phyloP scores from a whole-genome alignment of 2,797 vertebrate genomes.

The Neosilurus hyrtlii region DNA sequence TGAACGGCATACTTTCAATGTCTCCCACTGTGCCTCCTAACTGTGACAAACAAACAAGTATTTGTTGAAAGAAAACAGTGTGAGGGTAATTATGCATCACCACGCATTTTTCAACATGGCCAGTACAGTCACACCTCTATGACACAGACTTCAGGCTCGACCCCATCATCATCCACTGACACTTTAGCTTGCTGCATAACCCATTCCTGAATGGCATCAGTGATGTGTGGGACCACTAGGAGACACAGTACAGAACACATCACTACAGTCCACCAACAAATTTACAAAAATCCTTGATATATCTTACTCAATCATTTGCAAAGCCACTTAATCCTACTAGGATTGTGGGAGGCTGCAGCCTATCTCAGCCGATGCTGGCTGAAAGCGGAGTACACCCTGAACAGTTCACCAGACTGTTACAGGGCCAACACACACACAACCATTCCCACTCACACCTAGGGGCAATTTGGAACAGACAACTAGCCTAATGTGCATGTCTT shows the following conservation, averaged over 20 bases:
- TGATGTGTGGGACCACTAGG: conserved; percentile 85
- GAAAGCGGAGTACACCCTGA: too few species aligned
- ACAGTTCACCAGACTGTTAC: too few species aligned
- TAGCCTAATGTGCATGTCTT: too few species aligned
- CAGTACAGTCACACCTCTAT: conserved; percentile 73
- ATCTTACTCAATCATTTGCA: too few species aligned
- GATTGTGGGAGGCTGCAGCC: too few species aligned
- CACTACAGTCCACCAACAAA: neutral
- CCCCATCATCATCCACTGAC: conserved; percentile 81
- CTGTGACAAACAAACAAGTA: conserved; percentile 56
- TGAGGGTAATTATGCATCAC: too few species aligned
- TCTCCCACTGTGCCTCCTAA: conserved; percentile 83
- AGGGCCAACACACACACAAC: too few species aligned
- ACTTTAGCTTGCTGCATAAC: conserved; percentile 81
- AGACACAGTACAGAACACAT: neutral
- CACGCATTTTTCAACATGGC: neutral
- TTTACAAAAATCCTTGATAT: neutral
- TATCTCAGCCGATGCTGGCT: too few species aligned
- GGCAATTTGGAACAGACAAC: too few species aligned
- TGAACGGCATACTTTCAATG: conserved; percentile 87
- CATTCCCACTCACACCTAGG: too few species aligned
- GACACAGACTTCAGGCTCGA: conserved; percentile 84
- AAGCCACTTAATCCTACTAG: too few species aligned
- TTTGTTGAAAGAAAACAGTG: neutral
- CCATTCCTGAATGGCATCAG: conserved; percentile 85